Evolutionary conservation across 2,888 invertebrate genomes (phyloP).

Genomic region (Hecatera dysodea): DNA sequence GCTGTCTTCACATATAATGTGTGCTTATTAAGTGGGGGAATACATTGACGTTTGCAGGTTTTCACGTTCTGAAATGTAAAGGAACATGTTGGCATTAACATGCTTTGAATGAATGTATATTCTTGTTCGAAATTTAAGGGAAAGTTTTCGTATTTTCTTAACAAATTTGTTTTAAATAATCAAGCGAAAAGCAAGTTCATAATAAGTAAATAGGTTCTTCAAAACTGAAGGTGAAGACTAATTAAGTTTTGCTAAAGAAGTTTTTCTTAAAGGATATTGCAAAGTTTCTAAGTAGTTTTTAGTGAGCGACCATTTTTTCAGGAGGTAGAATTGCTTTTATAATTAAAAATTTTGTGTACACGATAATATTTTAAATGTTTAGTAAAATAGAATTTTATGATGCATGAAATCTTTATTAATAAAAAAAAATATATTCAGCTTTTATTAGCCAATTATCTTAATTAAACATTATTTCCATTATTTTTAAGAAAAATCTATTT

Average conservation of each 20-base stretch:
- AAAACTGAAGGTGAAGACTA: constrained; percentile 5
- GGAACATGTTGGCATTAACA: constrained; percentile 3
- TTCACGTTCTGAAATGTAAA: constrained; percentile 18
- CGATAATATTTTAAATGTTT: not conserved
- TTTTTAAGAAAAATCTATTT: not conserved
- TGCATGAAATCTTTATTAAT: constrained; percentile 18
- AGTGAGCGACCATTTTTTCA: not conserved
- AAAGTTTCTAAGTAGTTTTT: constrained; percentile 25
- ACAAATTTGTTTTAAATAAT: constrained; percentile 7
- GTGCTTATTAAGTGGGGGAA: not conserved
- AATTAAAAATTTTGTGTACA: not conserved
- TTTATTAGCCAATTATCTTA: constrained; percentile 10
- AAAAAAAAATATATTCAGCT: no score
- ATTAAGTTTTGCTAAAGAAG: not conserved
- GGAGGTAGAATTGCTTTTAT: not conserved
- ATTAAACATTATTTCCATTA: not conserved
- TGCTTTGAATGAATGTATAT: constrained; percentile 3
- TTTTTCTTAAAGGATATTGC: constrained; percentile 14
- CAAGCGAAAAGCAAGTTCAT: constrained; percentile 11
- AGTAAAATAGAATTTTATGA: constrained; percentile 2
- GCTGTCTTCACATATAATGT: constrained; percentile 28
- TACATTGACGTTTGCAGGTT: constrained; percentile 10
- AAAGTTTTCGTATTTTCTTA: not conserved
- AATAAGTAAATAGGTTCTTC: constrained; percentile 20
- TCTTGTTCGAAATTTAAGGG: not conserved